Evolutionary conservation across 2,113 vertebrate species (phyloP).

Genomic region (Brachypteracias leptosomus): DNA sequence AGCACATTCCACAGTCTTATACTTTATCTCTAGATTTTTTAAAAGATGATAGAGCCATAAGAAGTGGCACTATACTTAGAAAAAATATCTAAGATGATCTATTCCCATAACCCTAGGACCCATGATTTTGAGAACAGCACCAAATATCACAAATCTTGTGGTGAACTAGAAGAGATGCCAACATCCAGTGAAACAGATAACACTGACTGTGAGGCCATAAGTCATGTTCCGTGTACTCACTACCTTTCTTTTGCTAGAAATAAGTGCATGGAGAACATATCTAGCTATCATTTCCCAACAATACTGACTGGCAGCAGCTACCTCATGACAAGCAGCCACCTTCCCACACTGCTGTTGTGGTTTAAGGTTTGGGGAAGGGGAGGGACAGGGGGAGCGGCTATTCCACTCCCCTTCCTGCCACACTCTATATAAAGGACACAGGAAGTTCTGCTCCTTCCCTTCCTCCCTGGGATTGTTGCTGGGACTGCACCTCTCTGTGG

Average conservation of each 20-base stretch:
- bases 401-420: too few relatives aligned
- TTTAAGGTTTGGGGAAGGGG: too few relatives aligned
- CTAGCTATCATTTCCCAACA: neutral
- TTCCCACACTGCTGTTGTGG: neutral
- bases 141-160: neutral
- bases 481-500: too few relatives aligned
- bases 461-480: too few relatives aligned
- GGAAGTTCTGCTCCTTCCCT: too few relatives aligned
- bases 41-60: neutral
- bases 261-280: neutral
- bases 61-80: neutral
- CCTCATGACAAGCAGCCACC: neutral
- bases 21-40: neutral
- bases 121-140: neutral
- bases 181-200: neutral
- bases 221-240: accelerated
- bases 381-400: too few relatives aligned
- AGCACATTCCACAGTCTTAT: neutral
- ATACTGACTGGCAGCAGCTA: neutral
- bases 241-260: neutral
- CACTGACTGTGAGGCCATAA: neutral
- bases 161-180: neutral
- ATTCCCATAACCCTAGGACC: neutral
- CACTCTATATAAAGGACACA: too few relatives aligned
- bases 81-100: neutral